Evolutionary conservation across 2,797 vertebrate genomes (phyloP).

Genomic region (Lagorchestes hirsutus): DNA sequence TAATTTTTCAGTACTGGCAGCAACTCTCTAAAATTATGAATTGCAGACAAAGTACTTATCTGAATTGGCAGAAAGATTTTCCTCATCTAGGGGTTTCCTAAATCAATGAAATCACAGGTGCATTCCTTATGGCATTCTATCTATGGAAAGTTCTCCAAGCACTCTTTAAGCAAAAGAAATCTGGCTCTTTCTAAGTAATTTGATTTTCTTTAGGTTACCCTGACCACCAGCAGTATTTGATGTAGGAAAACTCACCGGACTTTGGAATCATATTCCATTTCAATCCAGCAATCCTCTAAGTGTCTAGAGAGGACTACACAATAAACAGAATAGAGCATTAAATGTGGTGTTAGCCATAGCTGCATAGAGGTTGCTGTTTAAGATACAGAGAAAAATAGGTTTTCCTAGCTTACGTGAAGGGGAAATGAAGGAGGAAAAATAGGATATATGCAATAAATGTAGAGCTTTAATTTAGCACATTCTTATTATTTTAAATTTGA

Average conservation of each 20-base stretch:
- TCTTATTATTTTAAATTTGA: not conserved
- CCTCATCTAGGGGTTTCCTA: not conserved
- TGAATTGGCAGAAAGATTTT: not conserved
- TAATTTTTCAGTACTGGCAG: not conserved
- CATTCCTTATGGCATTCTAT: not conserved
- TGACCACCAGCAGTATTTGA: not conserved
- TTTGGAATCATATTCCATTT: not conserved
- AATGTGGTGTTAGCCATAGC: not conserved
- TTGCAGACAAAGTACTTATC: not conserved
- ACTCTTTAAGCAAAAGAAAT: not conserved
- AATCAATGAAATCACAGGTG: not conserved
- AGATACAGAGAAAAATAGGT: not conserved
- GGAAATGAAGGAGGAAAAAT: not conserved
- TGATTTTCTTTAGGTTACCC: not conserved
- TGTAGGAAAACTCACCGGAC: not conserved
- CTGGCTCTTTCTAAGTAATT: not conserved
- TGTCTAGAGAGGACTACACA: not conserved
- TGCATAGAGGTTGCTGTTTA: not conserved
- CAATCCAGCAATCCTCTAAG: not conserved
- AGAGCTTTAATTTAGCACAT: not conserved
- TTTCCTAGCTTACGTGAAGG: not conserved
- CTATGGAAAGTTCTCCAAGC: not conserved
- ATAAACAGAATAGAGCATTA: not conserved
- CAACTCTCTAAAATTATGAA: not conserved
- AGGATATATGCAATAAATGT: not conserved